Conservation (phyloP, 2,113 vertebrate species). For the Corvus cornix region DNA sequence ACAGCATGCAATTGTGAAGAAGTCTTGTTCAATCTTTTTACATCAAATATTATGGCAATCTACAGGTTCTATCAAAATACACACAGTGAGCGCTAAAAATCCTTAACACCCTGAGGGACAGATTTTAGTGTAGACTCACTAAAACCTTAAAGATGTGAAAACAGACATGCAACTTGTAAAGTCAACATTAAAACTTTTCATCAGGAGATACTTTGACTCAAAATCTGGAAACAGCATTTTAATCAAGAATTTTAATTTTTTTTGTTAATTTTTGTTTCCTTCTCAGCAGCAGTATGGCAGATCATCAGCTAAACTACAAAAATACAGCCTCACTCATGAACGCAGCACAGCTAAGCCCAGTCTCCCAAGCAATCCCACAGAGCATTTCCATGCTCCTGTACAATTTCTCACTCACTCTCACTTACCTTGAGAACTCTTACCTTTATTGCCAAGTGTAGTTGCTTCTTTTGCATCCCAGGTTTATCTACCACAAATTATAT, state of each 20-base stretch:
- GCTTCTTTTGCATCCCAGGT: not conserved
- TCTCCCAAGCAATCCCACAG: not conserved
- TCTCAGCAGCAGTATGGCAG: not conserved
- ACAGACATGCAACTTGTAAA: not conserved
- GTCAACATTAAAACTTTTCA: not conserved
- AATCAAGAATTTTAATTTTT: not conserved
- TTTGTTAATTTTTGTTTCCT: not conserved
- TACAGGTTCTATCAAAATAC: not conserved
- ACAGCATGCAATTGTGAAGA: not conserved
- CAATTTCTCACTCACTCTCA: not conserved
- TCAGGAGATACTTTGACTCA: not conserved
- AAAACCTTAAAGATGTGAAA: not conserved
- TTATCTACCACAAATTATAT: not conserved
- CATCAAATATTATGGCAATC: not conserved
- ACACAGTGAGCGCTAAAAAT: not conserved
- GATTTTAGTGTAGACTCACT: not conserved
- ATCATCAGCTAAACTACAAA: not conserved
- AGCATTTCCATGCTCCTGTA: not conserved
- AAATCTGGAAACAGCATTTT: not conserved
- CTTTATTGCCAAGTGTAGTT: not conserved
- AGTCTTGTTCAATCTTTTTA: not conserved
- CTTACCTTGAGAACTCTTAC: not conserved
- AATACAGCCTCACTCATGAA: not conserved
- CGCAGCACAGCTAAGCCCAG: not conserved
- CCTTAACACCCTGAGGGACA: not conserved